Base-by-base conservation (phyloP, 2,888 invertebrate species). In the Habrosyne pyritoides region DNA sequence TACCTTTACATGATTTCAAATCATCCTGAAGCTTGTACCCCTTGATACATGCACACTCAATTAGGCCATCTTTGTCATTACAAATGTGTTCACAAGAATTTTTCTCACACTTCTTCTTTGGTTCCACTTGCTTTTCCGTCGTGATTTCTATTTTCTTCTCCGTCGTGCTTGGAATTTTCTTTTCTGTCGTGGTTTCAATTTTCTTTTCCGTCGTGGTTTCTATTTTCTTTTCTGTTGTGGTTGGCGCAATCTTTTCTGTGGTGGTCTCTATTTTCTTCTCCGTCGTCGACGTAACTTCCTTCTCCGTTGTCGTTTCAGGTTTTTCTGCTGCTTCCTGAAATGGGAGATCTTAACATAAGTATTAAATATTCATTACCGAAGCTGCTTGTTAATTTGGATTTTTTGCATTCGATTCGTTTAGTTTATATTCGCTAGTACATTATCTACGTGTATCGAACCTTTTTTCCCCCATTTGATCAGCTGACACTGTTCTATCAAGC, bases 51-150 rank as follows among this genome's bases (percentile, higher is more conserved):
- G 69, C 71, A 60, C 91, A 92, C 24, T 59, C 66, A 10, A 89
- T 67, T 2, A 70, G 60, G 0, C 89, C 91, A 6, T 64, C 77
- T 0, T 79, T 79, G 42, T 88, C 90, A 6, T 79, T 73, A 66
- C 91, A 92, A 36, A 77, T 62, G 26, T 92, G 91, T 12, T 83
- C 78, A 66, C 91, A 92, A 7, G 88, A 84, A 36, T 80, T 79
- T 47, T 71, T 75, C 59, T 76, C 77, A 64, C 91, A 91, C 49
- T 66, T 81, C 80, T n/a, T 33, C 58, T 71, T 77, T 6, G 71
- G 67, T 51, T 72, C 67, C 49, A 10, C 56, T 63, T 26, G 55
- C 63, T 21, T 63, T 33, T 33, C 33, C n/a, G 33, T 33, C n/a
- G 33, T 33, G n/a, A 4, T 33, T 33, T 62, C 58, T 72, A 7